phyloP scores from a whole-genome alignment of 2,888 invertebrate genomes.

The Polymixis flavicincta region DNA sequence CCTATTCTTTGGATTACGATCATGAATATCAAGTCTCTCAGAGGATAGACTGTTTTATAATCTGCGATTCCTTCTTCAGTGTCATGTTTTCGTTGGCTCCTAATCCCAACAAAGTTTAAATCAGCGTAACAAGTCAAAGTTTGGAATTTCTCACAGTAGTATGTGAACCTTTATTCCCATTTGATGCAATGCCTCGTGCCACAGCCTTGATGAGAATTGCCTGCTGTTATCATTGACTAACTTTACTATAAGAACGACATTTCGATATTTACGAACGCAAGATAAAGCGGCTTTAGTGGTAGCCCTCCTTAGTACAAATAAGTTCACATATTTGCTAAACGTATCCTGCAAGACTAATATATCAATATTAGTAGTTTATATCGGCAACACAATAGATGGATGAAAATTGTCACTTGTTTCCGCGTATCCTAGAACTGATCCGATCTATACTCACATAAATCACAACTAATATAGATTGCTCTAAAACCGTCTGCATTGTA shows the following conservation, averaged over 20 bases:
- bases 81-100: neutral
- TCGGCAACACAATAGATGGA: neutral
- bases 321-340: too few species aligned
- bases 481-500: constrained; percentile 40
- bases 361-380: neutral
- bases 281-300: too few species aligned
- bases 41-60: neutral
- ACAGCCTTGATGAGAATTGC: too few species aligned
- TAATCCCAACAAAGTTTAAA: neutral
- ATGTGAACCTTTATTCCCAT: too few species aligned
- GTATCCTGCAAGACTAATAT: too few species aligned
- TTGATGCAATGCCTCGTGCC: too few species aligned
- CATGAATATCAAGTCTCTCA: neutral
- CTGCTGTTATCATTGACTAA: too few species aligned
- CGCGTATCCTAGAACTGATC: constrained; percentile 36
- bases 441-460: constrained; percentile 51
- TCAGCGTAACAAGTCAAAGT: neutral
- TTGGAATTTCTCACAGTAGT: too few species aligned
- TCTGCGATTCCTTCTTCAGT: neutral
- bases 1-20: neutral
- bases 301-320: too few species aligned
- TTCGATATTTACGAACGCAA: too few species aligned
- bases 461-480: constrained; percentile 46
- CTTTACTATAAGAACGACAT: too few species aligned
- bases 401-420: constrained; percentile 14